Conservation (phyloP, 2,797 vertebrate genomes). For the Calcarius lapponicus region DNA sequence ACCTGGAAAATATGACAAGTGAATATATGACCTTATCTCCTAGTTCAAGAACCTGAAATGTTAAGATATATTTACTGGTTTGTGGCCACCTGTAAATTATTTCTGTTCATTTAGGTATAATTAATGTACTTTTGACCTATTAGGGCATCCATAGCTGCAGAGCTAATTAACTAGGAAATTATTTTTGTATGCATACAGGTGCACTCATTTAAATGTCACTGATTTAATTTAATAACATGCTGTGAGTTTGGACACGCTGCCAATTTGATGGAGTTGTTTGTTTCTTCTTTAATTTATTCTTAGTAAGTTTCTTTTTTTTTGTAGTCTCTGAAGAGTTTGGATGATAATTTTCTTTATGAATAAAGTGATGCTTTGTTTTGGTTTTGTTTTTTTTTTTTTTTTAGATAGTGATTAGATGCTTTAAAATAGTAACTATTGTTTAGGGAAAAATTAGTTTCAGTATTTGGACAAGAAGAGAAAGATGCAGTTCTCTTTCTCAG, state of each 20-base stretch:
- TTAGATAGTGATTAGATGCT: neutral
- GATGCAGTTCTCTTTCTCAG: neutral
- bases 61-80: neutral
- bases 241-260: neutral
- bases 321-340: neutral
- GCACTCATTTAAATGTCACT: conserved; percentile 47
- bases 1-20: neutral
- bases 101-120: conserved; percentile 20
- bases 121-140: conserved; percentile 45
- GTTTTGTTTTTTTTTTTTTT: neutral
- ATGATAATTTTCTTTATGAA: neutral
- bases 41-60: neutral
- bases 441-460: neutral
- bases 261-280: neutral
- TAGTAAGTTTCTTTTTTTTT: neutral
- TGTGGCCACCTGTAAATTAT: neutral
- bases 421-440: neutral
- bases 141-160: neutral
- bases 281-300: conserved; percentile 30
- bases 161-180: conserved; percentile 46
- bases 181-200: conserved; percentile 49
- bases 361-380: neutral
- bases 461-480: neutral
- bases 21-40: neutral
- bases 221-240: conserved; percentile 33